Evolutionary conservation across 2,797 vertebrate species (phyloP), one percentile per base, ranked within the genome.

Genomic region (Macropus fuliginosus): DNA sequence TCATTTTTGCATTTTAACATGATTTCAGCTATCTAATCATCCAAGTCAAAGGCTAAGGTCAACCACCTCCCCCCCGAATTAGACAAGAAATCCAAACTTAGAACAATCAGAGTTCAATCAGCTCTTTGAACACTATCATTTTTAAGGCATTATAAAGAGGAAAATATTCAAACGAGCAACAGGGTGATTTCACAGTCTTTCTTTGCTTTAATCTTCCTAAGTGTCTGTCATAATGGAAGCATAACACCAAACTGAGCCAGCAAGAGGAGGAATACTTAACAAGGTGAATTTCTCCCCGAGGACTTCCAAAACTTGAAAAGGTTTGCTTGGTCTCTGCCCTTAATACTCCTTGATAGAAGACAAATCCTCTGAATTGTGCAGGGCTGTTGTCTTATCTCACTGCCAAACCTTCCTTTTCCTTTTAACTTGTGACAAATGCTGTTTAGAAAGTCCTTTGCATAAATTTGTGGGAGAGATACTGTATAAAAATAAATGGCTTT

Each of bases 191-290:
- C 57, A 11, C 4, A 92, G 4, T 46, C 12, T 89, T 92, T 55
- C 5, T 93, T 96, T 62, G 18, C 34, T 94, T 93, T 97, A 94
- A 91, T 90, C 90, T 94, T 96, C 46, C 57, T 56, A 96, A 91
- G 55, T 34, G 9, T 92, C 93, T 91, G 6, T 5, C 55, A 94
- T 94, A 92, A 92, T 5, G 74, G 52, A 93, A 93, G n/a, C 95
- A 92, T 11, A 87, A 18, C 21, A 59, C 2, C 2, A 54, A 91
- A 62, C 40, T 54, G 90, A 90, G 29, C 92, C 90, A 21, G 93
- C 94, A 95, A n/a, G 46, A 5, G 91, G 93, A 8, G 94, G 1
- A 89, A 91, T 59, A 2, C 93, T 92, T 95, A 55, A 90, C 6
- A 50, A 94, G 40, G 2, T 56, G 54, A 57, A 96, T 40, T 13